Evolutionary conservation across 2,113 vertebrate species (phyloP).

Genomic region (Lophura nycthemera): DNA sequence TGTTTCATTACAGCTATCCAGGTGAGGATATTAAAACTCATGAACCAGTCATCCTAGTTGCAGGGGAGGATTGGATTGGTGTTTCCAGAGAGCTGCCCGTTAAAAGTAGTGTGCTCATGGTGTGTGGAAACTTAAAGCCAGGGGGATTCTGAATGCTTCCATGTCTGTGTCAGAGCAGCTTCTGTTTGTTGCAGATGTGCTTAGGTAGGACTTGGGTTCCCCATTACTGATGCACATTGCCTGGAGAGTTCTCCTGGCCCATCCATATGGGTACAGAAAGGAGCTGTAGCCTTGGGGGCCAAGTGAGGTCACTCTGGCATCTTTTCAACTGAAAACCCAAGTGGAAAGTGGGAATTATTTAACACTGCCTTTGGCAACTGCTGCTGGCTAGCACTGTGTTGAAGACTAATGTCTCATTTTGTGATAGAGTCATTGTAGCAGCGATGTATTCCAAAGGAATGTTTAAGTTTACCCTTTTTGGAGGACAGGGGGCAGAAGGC

Average conservation of each 20-base stretch:
- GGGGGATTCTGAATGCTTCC: neutral
- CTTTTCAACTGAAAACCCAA: rapidly evolving
- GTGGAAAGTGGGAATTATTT: too few species aligned
- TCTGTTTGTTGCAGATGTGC: neutral
- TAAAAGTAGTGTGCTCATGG: neutral
- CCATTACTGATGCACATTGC: rapidly evolving
- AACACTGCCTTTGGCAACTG: neutral
- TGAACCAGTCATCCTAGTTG: neutral
- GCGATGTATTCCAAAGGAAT: neutral
- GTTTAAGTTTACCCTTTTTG: neutral
- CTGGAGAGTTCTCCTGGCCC: neutral
- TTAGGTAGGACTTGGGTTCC: neutral
- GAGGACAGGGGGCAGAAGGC: neutral
- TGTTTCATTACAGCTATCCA: neutral
- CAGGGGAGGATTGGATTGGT: neutral
- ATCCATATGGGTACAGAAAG: neutral
- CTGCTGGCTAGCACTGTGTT: neutral
- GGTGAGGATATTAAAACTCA: neutral
- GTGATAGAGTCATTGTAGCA: neutral
- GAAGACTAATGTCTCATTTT: rapidly evolving
- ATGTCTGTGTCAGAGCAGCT: neutral
- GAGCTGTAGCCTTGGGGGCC: neutral
- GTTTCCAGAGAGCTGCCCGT: neutral
- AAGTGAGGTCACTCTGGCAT: neutral
- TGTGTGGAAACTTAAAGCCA: neutral